phyloP scores from a whole-genome alignment of 1,140 invertebrate species.

The Apocrypta bakeri region DNA sequence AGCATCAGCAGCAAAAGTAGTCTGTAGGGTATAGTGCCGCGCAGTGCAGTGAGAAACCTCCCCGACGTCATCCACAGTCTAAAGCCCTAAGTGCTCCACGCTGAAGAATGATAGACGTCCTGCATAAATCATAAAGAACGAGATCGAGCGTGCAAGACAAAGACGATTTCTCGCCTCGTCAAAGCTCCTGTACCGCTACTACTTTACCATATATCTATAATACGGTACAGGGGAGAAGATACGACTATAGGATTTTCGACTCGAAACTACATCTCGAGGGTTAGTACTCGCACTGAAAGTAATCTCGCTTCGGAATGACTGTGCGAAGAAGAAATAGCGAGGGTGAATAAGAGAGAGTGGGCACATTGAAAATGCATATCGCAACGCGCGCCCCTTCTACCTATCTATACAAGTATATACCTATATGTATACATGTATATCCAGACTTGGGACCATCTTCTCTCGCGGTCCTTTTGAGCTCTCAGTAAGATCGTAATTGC shows the following conservation, averaged over 20 bases:
- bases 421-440: neutral
- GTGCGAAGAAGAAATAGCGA: neutral
- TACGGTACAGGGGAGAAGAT: neutral
- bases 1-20: neutral
- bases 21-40: neutral
- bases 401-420: neutral
- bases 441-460: neutral
- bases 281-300: conserved; percentile 16
- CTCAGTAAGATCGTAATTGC: conserved; percentile 22
- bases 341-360: neutral
- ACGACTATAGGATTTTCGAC: conserved; percentile 28
- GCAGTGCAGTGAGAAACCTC: neutral
- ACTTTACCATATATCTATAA: neutral
- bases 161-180: conserved; percentile 15
- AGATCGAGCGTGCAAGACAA: conserved; percentile 43
- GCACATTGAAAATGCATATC: conserved; percentile 46
- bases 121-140: conserved; percentile 46
- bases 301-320: conserved; percentile 2
- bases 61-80: neutral
- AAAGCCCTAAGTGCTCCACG: conserved; percentile 11
- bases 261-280: conserved; percentile 24
- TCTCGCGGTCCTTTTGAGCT: conserved; percentile 14
- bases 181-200: neutral
- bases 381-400: conserved; percentile 19
- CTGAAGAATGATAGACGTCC: conserved; percentile 28